Conservation (phyloP, 2,888 invertebrate species). For the Tineola bisselliella region DNA sequence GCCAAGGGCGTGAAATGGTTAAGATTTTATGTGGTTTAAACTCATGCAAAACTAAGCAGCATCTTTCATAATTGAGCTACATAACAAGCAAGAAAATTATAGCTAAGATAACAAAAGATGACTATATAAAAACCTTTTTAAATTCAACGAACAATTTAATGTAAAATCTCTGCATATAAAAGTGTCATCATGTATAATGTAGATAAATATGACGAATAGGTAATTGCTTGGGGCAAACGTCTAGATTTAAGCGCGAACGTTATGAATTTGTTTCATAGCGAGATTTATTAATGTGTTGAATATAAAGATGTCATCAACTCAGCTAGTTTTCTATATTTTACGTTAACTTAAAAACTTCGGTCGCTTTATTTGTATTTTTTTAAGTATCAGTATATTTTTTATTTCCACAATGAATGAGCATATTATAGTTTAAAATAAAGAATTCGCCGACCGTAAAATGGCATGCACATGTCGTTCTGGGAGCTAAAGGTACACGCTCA, state of each 20-base stretch:
- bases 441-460: background rate
- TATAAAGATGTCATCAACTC: background rate
- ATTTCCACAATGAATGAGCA: background rate
- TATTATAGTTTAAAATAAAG: background rate
- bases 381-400: background rate
- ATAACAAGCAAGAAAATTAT: too few species aligned
- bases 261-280: background rate
- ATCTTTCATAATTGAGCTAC: too few species aligned
- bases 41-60: too few species aligned
- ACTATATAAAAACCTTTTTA: too few species aligned
- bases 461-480: constrained; percentile 9
- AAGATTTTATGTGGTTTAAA: too few species aligned
- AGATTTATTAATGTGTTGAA: background rate
- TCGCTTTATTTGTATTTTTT: background rate
- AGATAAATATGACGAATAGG: background rate
- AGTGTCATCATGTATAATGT: background rate
- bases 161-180: background rate
- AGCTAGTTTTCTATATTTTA: background rate
- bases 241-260: background rate
- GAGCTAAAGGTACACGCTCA: constrained; percentile 23
- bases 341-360: background rate
- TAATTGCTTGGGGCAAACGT: background rate
- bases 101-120: too few species aligned
- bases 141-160: too few species aligned
- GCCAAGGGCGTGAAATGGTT: too few species aligned